Conservation (phyloP, 2,888 invertebrate genomes). For the Andricus quercusramuli region DNA sequence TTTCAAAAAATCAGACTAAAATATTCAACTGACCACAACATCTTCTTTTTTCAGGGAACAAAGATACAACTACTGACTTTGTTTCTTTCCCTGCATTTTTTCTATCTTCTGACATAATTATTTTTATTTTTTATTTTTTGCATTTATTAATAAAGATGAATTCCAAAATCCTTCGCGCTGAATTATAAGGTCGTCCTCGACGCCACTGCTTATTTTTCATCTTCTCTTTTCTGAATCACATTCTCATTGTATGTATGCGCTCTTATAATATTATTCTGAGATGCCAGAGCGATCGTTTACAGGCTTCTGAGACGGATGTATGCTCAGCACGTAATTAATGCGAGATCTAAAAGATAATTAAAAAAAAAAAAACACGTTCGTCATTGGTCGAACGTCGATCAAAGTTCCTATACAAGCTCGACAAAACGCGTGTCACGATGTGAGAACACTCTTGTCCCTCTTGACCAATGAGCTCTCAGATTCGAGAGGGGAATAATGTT, state of each 20-base stretch:
- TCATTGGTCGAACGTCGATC: constrained; percentile 52
- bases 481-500: not conserved
- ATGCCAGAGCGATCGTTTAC: not conserved
- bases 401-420: constrained; percentile 37
- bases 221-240: constrained; percentile 57
- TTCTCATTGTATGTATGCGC: constrained; percentile 57
- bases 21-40: too few relatives aligned
- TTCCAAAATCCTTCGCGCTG: not conserved
- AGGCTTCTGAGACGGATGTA: constrained; percentile 48
- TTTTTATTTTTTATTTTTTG: too few relatives aligned
- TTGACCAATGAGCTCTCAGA: not conserved
- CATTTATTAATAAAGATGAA: too few relatives aligned
- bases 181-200: not conserved
- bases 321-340: constrained; percentile 67
- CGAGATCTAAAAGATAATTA: constrained; percentile 52
- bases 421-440: constrained; percentile 65
- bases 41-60: too few relatives aligned
- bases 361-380: constrained; percentile 52
- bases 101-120: too few relatives aligned
- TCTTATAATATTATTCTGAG: constrained; percentile 60
- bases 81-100: too few relatives aligned
- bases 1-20: too few relatives aligned
- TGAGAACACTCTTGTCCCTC: constrained; percentile 68
- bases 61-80: too few relatives aligned
- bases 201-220: constrained; percentile 15